These are phyloP conservation scores for Temnothorax rugatulus DNA, from an alignment of 2,888 invertebrate species.

Conservation along the genomic window DNA sequence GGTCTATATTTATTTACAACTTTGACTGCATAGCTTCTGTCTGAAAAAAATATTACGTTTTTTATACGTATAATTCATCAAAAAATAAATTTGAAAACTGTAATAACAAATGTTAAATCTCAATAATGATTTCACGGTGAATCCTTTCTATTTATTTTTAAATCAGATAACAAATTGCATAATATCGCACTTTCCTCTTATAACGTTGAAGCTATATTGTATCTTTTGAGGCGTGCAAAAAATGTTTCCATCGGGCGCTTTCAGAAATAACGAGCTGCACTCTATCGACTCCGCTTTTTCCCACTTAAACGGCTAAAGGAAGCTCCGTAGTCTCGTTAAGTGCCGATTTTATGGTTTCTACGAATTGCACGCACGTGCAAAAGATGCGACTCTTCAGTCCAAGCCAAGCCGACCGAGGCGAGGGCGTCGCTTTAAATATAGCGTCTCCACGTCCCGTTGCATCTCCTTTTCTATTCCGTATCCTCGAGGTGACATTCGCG, in stretches of 20 bases:
- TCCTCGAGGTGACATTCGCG: slow-evolving; percentile 43
- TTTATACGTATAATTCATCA: background rate
- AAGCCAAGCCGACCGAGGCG: slow-evolving; percentile 40
- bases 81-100: background rate
- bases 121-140: background rate
- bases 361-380: slow-evolving; percentile 74
- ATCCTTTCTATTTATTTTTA: background rate
- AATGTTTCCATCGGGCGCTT: background rate
- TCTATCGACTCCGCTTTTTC: slow-evolving; percentile 31
- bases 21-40: background rate
- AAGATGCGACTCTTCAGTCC: slow-evolving; percentile 64
- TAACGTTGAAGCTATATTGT: background rate
- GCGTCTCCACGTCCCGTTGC: slow-evolving; percentile 60
- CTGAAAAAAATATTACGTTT: background rate
- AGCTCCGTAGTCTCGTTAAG: slow-evolving; percentile 71
- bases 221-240: slow-evolving; percentile 2
- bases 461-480: slow-evolving; percentile 67
- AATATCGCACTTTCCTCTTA: background rate
- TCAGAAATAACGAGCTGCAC: slow-evolving; percentile 25
- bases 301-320: slow-evolving; percentile 47
- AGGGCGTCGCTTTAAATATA: slow-evolving; percentile 72
- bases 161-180: background rate
- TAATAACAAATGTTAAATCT: background rate
- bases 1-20: slow-evolving; percentile 18
- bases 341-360: slow-evolving; percentile 68